Conservation (phyloP, 92 coral and sea anemone species). For the Chrysogorgia sp. region DNA sequence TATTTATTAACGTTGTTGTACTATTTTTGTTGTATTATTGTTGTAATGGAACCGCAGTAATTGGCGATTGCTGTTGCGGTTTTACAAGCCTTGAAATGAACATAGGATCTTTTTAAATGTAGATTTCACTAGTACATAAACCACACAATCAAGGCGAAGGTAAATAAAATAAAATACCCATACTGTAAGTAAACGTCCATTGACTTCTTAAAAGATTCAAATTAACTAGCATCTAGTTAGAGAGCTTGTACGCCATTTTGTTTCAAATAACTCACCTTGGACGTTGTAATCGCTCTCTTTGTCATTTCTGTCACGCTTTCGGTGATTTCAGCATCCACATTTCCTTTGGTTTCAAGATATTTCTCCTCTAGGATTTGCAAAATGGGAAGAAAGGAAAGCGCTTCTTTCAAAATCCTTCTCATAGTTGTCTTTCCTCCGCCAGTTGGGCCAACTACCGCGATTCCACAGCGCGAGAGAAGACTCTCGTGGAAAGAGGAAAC, state of each 20-base stretch:
- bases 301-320: constrained; percentile 26
- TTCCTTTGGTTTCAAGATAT: constrained; percentile 43
- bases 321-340: constrained; percentile 17
- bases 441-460: constrained; percentile 91
- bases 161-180: too few relatives aligned
- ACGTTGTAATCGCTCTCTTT: constrained; percentile 19
- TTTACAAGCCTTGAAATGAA: too few relatives aligned
- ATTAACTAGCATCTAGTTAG: too few relatives aligned
- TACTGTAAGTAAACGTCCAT: too few relatives aligned
- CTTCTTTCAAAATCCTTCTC: constrained; percentile 84
- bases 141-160: too few relatives aligned
- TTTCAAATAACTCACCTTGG: constrained; percentile 26
- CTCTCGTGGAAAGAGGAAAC: constrained; percentile 79
- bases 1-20: too few relatives aligned
- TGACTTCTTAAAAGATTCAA: too few relatives aligned
- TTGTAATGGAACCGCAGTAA: too few relatives aligned
- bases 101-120: too few relatives aligned
- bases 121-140: too few relatives aligned
- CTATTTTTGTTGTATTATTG: too few relatives aligned
- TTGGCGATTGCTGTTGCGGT: too few relatives aligned
- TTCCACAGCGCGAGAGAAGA: constrained; percentile 82
- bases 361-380: constrained; percentile 67
- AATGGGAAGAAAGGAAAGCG: constrained; percentile 77
- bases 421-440: constrained; percentile 97
- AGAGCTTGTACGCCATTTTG: not conserved